Evolutionary conservation across 2,888 invertebrate species (phyloP), one percentile per base, ranked within the genome.

Genomic region (Andrena minutula): DNA sequence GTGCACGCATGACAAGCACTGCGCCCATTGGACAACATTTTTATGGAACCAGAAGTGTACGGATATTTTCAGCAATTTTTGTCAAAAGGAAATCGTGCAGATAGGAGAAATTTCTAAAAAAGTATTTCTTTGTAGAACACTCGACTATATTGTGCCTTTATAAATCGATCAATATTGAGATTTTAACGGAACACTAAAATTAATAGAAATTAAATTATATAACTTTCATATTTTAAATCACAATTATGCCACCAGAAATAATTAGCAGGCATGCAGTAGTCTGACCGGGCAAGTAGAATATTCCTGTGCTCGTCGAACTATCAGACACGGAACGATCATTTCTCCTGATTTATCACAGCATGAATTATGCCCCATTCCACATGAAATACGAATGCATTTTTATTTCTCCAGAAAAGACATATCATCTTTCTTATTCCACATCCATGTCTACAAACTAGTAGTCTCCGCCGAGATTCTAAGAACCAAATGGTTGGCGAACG

Each of bases 401-500:
- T 51, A 20, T 51, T 51, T 51, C 6, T 51, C 8, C 20, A 20
- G 51, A 1, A 20, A 7, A 20, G 6, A 20, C 20, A 7, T 51
- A 16, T 23, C 16, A 30, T 8, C 23, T 26, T 56, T 35, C 23
- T 26, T 26, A 4, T 4, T 16, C 5, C 41, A 41, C 16, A 41
- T 16, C 16, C 41, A 16, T n/a, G 26, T 7, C 16, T 16, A 8
- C 2, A 2, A 10, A 23, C n/a, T 20, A 12, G 2, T 30, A 70
- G 2, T 70, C 8, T 73, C 28, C 41, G 6, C 12, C 32, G 35
- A 3, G 30, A 32, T 47, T 7, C 16, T 26, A 61, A 28, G 61
- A 68, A 51, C 32, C 68, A 49, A 16, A 35, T 60, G 49, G 58
- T 30, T 47, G 47, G 26, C 26, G 35, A 53, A 30, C 6, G 32